Evolutionary conservation across 2,888 invertebrate genomes (phyloP), one percentile per base, ranked within the genome.

Genomic region (Orthosia gothica): DNA sequence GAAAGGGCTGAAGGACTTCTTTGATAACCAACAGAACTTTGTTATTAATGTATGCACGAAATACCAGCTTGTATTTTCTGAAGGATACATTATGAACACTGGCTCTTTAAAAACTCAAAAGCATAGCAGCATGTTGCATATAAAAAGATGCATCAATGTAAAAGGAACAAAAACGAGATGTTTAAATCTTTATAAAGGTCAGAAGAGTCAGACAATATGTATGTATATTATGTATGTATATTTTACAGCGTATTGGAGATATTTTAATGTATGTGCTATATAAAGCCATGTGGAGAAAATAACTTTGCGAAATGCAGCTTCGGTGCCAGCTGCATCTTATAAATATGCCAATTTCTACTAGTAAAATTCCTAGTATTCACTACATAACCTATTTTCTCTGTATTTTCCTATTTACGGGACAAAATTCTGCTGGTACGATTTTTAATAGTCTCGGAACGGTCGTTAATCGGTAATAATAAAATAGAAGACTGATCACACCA

Each of bases 271-370:
- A 70, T 32, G n/a, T 50, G 15, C 54, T 50, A 16, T 55, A 50
- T 69, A 52, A 47, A 66, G 23, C 16, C 13, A n/a, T 12, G 1
- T 18, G 20, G 40, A 54, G 40, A 61, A 69, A 76, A 69, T 62
- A 69, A 62, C 18, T 20, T 23, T 13, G 15, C 23, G 49, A 49
- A 50, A 61, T 49, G 40, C 61, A 69, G 18, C 13, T 26, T 54
- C 5, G 15, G 18, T 69, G 49, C 69, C 69, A 75, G 26, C 54
- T 54, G 59, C 26, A 11, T 18, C 76, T 76, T 49, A 76, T 49
- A 54, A 75, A 61, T 76, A 74, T 68, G 26, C 47, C 68, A 23
- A 47, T 54, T 15, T 49, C 47, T 49, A 40, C 40, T 49, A 54
- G 18, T 61, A 54, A 76, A 59, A 49, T 49, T 54, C 49, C 18